Conservation (phyloP, 2,113 vertebrate genomes). For the Ursus arctos region DNA sequence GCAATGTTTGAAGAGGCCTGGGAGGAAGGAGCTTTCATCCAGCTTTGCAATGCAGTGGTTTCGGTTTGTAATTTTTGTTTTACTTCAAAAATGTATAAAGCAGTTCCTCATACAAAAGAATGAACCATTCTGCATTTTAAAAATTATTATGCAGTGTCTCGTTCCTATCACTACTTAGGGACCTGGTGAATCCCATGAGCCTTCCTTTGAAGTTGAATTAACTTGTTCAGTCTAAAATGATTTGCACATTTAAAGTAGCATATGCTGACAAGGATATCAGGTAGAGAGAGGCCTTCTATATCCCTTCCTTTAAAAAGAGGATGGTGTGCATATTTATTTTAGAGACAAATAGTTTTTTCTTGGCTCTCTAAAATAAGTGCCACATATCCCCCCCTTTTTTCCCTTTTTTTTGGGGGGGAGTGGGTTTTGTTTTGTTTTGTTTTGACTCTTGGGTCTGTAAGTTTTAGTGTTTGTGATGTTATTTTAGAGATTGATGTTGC, state of each 20-base stretch:
- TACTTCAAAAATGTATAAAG: neutral
- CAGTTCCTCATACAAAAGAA: conserved; percentile 9
- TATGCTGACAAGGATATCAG: conserved; percentile 22
- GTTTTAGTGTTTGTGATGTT: neutral
- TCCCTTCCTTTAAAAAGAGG: neutral
- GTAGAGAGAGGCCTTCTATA: neutral
- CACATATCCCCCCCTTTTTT: too few species aligned
- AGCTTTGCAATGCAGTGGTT: neutral
- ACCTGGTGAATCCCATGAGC: conserved; percentile 1
- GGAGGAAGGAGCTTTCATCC: neutral
- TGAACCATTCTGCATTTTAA: neutral
- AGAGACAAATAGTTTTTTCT: neutral
- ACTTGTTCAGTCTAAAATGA: conserved; percentile 64
- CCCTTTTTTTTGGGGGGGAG: neutral
- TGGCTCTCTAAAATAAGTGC: neutral
- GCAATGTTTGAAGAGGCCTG: neutral
- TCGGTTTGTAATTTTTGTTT: conserved; percentile 30
- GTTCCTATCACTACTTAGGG: neutral
- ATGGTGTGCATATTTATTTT: neutral
- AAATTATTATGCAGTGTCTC: neutral
- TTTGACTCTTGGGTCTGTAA: neutral
- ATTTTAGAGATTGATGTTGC: neutral
- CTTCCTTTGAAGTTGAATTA: conserved; percentile 70
- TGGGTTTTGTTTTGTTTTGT: neutral
- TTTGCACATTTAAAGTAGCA: conserved; percentile 60